A percentile compares a stretch with the other conserved stretches of the same genome.
These are phyloP conservation scores for Grantiella picta DNA, from an alignment of 2,113 vertebrate species.

Conservation along the genomic window DNA sequence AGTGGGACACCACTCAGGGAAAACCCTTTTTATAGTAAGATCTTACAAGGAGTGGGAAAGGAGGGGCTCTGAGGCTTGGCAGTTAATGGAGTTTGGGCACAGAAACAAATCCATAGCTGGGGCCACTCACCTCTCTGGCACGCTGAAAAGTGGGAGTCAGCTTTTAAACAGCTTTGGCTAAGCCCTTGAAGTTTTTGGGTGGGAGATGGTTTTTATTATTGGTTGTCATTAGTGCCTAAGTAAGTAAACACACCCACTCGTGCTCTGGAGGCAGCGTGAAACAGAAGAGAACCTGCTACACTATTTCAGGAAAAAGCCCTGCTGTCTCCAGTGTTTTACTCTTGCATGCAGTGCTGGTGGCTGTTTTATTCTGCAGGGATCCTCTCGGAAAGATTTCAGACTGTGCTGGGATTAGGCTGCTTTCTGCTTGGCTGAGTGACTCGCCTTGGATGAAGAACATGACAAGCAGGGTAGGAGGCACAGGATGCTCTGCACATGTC, in stretches of 20 bases:
- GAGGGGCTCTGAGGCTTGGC: background rate
- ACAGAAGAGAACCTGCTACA: background rate
- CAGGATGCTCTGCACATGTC: conserved; percentile 24
- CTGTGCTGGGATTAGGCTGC: background rate
- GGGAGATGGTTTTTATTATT: conserved; percentile 4
- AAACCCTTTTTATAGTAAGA: background rate
- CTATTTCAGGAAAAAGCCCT: background rate
- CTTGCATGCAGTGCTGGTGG: background rate
- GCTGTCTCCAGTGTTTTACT: background rate
- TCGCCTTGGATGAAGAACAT: background rate
- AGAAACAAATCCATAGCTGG: background rate
- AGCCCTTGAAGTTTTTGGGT: background rate
- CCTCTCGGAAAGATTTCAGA: background rate
- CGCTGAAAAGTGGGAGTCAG: background rate
- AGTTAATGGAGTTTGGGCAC: background rate
- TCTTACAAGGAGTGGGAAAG: background rate
- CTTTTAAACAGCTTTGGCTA: background rate
- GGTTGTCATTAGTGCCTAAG: background rate
- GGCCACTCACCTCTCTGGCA: background rate
- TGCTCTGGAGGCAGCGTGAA: background rate
- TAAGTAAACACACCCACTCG: conserved; percentile 35
- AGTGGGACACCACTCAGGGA: background rate
- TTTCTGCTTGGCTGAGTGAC: background rate
- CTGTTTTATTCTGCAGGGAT: background rate
- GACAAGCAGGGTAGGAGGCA: background rate